Percentiles rank a stretch among this genome's conserved stretches.
These are phyloP conservation scores for Sinohyriopsis cumingii DNA, from an alignment of 2,888 invertebrate genomes.

Conservation along the genomic window DNA sequence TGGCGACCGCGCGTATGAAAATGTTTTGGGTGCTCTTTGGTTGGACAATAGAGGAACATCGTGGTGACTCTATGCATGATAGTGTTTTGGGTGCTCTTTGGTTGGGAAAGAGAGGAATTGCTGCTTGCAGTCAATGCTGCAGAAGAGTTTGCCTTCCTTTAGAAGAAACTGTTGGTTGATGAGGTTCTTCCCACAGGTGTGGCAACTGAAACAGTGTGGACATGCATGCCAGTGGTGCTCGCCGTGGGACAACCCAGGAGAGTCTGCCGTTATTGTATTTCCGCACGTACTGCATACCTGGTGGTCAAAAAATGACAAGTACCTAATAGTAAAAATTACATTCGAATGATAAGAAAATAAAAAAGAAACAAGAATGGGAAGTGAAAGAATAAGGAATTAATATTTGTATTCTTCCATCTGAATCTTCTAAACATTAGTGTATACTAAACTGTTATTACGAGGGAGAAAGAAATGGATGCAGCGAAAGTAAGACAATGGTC, in stretches of 20 bases:
- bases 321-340: too few species aligned
- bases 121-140: conserved; percentile 55
- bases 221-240: conserved; percentile 64
- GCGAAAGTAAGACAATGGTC: too few species aligned
- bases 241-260: conserved; percentile 61
- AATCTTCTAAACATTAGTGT: too few species aligned
- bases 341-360: too few species aligned
- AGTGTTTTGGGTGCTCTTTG: conserved; percentile 12
- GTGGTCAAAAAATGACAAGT: neutral
- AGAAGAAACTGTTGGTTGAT: conserved; percentile 62
- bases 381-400: too few species aligned
- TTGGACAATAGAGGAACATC: conserved; percentile 11
- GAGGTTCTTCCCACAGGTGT: conserved; percentile 52
- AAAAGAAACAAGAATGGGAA: too few species aligned
- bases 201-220: conserved; percentile 64
- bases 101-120: conserved; percentile 16
- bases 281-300: conserved; percentile 61
- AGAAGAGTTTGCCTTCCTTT: conserved; percentile 56
- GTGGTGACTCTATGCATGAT: neutral
- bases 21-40: conserved; percentile 10
- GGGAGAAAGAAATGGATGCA: too few species aligned
- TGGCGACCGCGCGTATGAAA: neutral
- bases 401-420: too few species aligned
- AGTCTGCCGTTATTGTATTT: conserved; percentile 59
- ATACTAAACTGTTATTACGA: too few species aligned